phyloP scores from a whole-genome alignment of 1,140 invertebrate species.

The Venustaconcha ellipsiformis region DNA sequence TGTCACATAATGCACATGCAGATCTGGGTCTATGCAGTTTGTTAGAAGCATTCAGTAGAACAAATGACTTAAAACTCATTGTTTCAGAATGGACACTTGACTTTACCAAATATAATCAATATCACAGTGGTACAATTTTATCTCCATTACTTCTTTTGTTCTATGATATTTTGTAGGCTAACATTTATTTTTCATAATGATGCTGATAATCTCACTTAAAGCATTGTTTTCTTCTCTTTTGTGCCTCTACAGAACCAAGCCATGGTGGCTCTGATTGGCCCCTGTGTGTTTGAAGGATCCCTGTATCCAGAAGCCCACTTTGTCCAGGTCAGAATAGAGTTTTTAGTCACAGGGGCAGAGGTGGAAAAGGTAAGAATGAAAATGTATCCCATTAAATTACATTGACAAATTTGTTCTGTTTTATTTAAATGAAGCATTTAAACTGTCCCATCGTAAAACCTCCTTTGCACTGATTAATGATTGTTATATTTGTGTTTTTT shows the following conservation, averaged over 20 bases:
- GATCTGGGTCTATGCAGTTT: no score
- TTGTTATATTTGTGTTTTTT: not conserved
- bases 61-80: no score
- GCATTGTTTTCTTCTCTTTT: not conserved
- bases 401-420: no score
- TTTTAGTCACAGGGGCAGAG: conserved; percentile 52
- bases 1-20: no score
- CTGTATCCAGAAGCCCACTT: conserved; percentile 54
- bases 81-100: no score
- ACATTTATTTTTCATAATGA: not conserved
- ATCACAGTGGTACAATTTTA: not conserved
- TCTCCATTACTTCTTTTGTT: not conserved
- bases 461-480: not conserved
- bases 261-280: conserved; percentile 59
- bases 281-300: conserved; percentile 58
- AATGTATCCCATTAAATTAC: not conserved
- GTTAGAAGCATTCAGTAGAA: no score
- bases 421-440: not conserved
- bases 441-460: not conserved
- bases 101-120: no score
- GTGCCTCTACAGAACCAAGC: conserved; percentile 54
- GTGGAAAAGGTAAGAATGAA: conserved; percentile 42
- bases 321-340: conserved; percentile 56
- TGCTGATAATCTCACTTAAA: not conserved
- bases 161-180: not conserved